These are phyloP conservation scores for Pogona vitticeps DNA, from an alignment of 2,113 vertebrate genomes.

Conservation along the genomic window DNA sequence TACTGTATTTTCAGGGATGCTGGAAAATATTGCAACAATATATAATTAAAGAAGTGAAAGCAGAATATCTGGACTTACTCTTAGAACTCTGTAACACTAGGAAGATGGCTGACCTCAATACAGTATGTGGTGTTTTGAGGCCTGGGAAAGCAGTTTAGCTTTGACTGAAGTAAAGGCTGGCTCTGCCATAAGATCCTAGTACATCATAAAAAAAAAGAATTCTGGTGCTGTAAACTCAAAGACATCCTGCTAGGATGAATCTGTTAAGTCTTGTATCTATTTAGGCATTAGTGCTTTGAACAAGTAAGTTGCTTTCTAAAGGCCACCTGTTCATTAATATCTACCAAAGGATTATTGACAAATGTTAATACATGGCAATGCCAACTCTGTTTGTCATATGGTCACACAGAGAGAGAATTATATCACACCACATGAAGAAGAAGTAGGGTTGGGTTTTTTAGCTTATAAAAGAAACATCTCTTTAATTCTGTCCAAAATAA, in stretches of 20 bases:
- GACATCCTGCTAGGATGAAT: conserved; percentile 55
- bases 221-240: conserved; percentile 40
- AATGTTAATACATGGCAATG: background rate
- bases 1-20: background rate
- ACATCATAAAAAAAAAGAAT: conserved; percentile 22
- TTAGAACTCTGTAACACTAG: background rate
- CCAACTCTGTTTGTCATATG: background rate
- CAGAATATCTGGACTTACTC: background rate
- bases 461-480: background rate
- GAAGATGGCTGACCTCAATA: conserved; percentile 18
- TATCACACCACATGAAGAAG: conserved; percentile 24
- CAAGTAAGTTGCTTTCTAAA: conserved; percentile 64
- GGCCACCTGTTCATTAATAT: conserved; percentile 71
- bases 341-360: conserved; percentile 51
- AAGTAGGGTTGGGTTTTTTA: background rate
- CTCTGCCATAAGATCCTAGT: conserved; percentile 4
- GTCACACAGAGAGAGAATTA: conserved; percentile 18
- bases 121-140: background rate
- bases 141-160: background rate
- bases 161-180: conserved; percentile 16
- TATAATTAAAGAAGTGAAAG: background rate
- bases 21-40: background rate
- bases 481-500: conserved; percentile 20
- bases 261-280: conserved; percentile 56
- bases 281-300: conserved; percentile 64